Conservation (phyloP, 92 coral and sea anemone species). For the Galaxea fascicularis region DNA sequence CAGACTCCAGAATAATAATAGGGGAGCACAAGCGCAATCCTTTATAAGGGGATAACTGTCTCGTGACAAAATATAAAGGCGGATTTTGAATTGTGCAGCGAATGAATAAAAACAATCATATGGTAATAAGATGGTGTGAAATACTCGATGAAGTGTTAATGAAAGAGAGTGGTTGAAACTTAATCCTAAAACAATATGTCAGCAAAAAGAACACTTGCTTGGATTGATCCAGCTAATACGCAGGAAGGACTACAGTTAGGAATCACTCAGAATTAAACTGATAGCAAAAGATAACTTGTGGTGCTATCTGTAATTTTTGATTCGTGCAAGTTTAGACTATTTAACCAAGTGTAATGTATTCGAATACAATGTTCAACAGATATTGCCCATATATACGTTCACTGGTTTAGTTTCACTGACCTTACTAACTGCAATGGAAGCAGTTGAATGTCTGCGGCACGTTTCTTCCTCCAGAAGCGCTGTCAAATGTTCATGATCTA, state of each 20-base stretch:
- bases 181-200: conserved; percentile 23
- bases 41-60: not conserved
- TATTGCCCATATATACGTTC: not conserved
- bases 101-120: conserved; percentile 26
- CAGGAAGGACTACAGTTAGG: too few species aligned
- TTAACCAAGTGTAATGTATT: not conserved
- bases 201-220: conserved; percentile 13
- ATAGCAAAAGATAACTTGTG: too few species aligned
- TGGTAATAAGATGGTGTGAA: conserved; percentile 5
- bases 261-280: too few species aligned
- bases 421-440: not conserved
- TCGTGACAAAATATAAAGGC: not conserved
- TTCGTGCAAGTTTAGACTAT: not conserved
- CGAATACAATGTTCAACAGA: too few species aligned
- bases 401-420: conserved; percentile 11
- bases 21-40: not conserved
- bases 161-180: conserved; percentile 12
- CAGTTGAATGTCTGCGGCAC: conserved; percentile 30
- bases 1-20: not conserved
- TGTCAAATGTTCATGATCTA: conserved; percentile 27
- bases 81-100: not conserved
- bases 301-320: too few species aligned
- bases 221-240: not conserved
- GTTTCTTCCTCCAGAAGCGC: conserved; percentile 24
- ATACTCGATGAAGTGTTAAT: not conserved